phyloP scores from a whole-genome alignment of 2,113 vertebrate genomes.

The Merops nubicus region DNA sequence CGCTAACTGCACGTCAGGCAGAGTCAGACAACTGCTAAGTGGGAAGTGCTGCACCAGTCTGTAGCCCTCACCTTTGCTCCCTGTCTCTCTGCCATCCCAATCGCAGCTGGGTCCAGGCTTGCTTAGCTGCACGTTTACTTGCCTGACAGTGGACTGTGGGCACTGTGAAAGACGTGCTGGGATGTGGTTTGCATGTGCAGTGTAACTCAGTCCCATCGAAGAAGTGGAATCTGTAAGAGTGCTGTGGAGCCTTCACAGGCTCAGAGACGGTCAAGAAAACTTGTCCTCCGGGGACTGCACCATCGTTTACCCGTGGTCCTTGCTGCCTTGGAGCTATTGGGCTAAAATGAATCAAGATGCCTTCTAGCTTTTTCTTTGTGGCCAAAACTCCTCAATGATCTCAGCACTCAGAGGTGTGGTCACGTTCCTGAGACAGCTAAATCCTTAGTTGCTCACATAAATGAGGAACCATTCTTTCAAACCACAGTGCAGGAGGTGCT shows the following conservation, averaged over 20 bases:
- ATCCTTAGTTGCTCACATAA: not conserved
- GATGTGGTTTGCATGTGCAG: not conserved
- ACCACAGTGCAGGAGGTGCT: not conserved
- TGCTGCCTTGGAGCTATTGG: fast-evolving
- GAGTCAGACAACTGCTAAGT: not conserved
- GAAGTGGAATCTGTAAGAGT: not conserved
- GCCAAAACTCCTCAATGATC: not conserved
- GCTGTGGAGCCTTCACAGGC: not conserved
- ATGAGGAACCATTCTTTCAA: not conserved
- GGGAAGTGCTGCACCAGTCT: not conserved
- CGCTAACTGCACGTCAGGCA: not conserved
- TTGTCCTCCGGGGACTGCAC: not conserved
- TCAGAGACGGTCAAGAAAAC: not conserved
- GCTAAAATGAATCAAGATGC: not conserved
- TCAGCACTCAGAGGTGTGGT: not conserved
- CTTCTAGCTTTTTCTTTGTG: not conserved
- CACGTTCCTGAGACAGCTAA: not conserved
- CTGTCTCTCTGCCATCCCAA: not conserved
- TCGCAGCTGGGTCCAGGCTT: not conserved
- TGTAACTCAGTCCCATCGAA: not conserved
- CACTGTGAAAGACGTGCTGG: fast-evolving
- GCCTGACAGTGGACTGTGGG: not conserved
- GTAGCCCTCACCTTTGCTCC: not conserved
- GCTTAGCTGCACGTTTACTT: not conserved
- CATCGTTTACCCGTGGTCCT: not conserved